Evolutionary conservation across 2,113 vertebrate genomes (phyloP).

Genomic region (Scopus umbretta): DNA sequence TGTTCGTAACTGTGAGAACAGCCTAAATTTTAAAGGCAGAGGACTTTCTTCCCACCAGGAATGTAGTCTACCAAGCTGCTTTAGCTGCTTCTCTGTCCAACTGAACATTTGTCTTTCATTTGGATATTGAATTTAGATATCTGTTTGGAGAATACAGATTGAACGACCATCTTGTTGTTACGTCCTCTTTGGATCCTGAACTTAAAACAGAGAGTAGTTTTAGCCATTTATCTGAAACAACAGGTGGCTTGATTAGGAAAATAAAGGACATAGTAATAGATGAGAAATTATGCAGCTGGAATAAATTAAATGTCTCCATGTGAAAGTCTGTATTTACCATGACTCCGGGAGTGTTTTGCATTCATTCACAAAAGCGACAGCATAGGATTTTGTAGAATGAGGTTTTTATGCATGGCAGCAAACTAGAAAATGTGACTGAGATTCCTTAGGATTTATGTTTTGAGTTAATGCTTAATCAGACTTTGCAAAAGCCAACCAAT

Average conservation of each 20-base stretch:
- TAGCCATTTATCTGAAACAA: background rate
- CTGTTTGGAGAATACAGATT: background rate
- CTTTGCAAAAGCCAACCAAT: background rate
- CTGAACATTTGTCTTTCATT: background rate
- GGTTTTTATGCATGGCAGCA: background rate
- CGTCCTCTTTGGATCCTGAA: background rate
- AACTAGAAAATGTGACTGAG: background rate
- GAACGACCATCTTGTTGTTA: background rate
- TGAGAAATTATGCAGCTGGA: background rate
- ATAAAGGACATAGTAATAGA: background rate
- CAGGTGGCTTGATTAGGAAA: background rate
- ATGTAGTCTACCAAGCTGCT: background rate
- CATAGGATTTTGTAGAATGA: background rate
- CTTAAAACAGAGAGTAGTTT: background rate
- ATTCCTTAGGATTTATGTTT: conserved; percentile 26
- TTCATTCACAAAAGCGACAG: background rate
- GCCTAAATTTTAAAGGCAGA: conserved; percentile 5
- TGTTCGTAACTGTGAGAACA: background rate
- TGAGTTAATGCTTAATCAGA: conserved; percentile 15
- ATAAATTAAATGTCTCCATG: background rate
- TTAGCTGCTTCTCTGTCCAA: background rate
- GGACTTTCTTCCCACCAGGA: background rate
- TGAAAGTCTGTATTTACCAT: background rate
- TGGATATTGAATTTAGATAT: background rate
- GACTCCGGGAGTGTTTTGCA: background rate